phyloP scores from a whole-genome alignment of 2,888 invertebrate species.

The Drosophila phalerata region DNA sequence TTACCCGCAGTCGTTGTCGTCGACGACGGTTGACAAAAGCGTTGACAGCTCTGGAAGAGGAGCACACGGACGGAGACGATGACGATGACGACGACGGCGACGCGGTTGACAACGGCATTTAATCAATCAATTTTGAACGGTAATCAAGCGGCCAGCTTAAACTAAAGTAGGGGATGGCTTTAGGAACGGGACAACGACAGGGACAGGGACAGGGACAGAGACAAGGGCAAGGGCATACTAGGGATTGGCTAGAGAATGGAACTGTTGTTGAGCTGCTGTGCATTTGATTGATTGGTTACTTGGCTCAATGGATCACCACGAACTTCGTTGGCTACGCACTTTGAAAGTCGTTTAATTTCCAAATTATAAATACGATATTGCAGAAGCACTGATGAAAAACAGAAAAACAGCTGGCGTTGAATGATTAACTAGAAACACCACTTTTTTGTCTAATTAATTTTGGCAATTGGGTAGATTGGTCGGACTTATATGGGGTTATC shows the following conservation, averaged over 20 bases:
- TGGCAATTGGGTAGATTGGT: conserved; percentile 15
- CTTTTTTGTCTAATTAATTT: conserved; percentile 74
- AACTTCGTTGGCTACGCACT: conserved; percentile 51
- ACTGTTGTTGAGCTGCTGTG: conserved; percentile 45
- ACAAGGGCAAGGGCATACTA: conserved; percentile 1
- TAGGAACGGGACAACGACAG: neutral
- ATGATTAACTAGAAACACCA: conserved; percentile 62
- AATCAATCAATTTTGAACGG: conserved; percentile 81
- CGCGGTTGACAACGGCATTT: conserved; percentile 75
- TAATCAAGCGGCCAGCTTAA: conserved; percentile 78
- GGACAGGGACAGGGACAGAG: neutral
- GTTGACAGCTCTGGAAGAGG: conserved; percentile 63
- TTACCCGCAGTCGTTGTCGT: conserved; percentile 54
- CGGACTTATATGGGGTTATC: neutral
- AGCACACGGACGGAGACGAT: conserved; percentile 1
- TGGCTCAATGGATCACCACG: conserved; percentile 72
- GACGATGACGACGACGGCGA: conserved; percentile 6
- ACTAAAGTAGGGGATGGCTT: conserved; percentile 75
- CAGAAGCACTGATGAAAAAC: conserved; percentile 16
- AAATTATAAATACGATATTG: conserved; percentile 70
- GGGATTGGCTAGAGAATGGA: conserved; percentile 30
- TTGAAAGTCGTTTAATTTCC: conserved; percentile 70
- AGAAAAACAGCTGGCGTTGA: conserved; percentile 64
- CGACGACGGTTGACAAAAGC: conserved; percentile 72
- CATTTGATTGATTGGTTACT: conserved; percentile 72